phyloP scores from a whole-genome alignment of 35 echinoderm and acorn worm species.

The Diadema setosum region DNA sequence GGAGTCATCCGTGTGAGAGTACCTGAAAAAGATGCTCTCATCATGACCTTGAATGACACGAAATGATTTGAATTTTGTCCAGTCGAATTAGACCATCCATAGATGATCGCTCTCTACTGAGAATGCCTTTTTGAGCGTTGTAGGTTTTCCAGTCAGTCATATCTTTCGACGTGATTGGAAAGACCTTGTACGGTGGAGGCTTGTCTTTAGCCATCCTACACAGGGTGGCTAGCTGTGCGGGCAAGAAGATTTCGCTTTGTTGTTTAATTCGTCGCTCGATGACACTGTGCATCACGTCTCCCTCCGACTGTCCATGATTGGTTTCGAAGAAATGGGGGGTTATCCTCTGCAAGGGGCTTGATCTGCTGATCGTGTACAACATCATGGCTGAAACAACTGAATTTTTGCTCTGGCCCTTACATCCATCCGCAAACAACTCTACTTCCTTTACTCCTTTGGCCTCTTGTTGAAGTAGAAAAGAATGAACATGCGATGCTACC shows the following conservation, averaged over 20 bases:
- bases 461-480: slow-evolving; percentile 22
- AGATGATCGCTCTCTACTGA: background rate
- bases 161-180: background rate
- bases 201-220: slow-evolving; percentile 20
- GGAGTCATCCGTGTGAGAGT: background rate
- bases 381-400: slow-evolving; percentile 51
- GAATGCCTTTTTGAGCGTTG: background rate
- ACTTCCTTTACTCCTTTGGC: slow-evolving; percentile 16
- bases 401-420: slow-evolving; percentile 67
- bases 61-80: slow-evolving; percentile 3
- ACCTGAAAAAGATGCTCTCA: background rate
- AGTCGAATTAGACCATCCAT: background rate
- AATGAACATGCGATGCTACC: slow-evolving; percentile 26
- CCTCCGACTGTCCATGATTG: slow-evolving; percentile 69
- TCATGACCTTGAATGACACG: background rate
- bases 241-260: background rate
- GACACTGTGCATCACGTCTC: slow-evolving; percentile 63
- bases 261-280: slow-evolving; percentile 27
- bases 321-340: slow-evolving; percentile 56
- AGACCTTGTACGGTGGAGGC: background rate
- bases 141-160: slow-evolving; percentile 3
- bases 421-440: slow-evolving; percentile 55
- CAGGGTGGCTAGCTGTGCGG: slow-evolving; percentile 9
- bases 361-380: slow-evolving; percentile 1
- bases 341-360: background rate